Base-by-base conservation (phyloP, 2,888 invertebrate genomes). In the Cerastoderma edule region DNA sequence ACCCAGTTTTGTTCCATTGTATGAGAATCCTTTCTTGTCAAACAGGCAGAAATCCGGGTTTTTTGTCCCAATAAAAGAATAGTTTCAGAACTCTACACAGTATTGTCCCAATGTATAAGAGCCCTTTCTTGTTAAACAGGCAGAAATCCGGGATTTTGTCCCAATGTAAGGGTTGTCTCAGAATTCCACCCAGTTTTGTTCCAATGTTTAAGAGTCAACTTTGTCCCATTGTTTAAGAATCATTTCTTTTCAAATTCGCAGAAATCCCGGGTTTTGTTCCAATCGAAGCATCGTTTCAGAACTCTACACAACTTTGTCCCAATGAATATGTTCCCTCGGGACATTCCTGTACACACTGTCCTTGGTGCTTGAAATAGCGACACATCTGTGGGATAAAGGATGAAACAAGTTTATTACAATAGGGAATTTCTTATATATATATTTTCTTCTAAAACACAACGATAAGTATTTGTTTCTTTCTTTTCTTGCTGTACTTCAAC, bases 281-380 rank as follows among this genome's bases (percentile, higher is more conserved):
- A 39, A 22, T 53, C 8, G 8, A 22, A 16, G 6, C 27, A 57
- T 10, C 8, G 8, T 28, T 30, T 30, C 16, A 76, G 53, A 77
- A 80, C 8, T 75, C 75, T 5, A 87, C 72, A 63, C 87, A 87
- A 8, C 80, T 74, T 50, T 85, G 83, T 13, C 73, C 74, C 19
- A 80, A 67, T 0, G 85, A 78, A 56, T 86, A 85, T 10, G 82
- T 78, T 53, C 72, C 75, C 50, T 74, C 74, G 0, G 88, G 89
- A 70, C 89, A 89, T 54, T 81, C 78, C 0, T 82, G 67, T 10
- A 86, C 78, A 81, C 89, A 89, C n/a, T 60, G 35, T 24, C 65
- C 69, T 16, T 80, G 79, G 48, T 81, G 78, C 54, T 80, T 72
- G 75, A 85, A 88, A 75, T 87, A 83, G 68, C 85, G 86, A 65